phyloP scores from a whole-genome alignment of 2,797 vertebrate genomes.

The Sciurus vulgaris region DNA sequence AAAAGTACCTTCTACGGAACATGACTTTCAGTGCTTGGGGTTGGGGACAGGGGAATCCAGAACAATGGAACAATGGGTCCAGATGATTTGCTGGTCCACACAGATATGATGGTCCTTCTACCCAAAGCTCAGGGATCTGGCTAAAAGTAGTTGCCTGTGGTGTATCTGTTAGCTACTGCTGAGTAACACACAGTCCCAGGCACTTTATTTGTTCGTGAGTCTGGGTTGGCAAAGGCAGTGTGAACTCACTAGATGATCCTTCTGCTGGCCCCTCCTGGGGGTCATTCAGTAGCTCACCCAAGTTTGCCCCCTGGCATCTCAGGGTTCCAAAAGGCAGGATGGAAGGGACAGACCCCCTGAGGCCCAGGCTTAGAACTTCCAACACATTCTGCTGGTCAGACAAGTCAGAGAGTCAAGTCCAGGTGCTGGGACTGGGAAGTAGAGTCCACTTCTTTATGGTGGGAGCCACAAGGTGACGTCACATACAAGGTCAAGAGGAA shows the following conservation, averaged over 20 bases:
- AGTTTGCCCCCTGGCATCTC: background rate
- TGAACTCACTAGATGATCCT: background rate
- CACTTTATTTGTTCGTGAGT: background rate
- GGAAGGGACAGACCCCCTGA: background rate
- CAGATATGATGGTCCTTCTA: background rate
- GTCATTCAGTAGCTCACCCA: background rate
- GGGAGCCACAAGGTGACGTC: background rate
- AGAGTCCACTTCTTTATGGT: background rate
- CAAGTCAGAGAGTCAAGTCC: background rate
- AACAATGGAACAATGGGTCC: background rate
- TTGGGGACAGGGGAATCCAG: background rate
- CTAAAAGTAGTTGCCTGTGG: background rate
- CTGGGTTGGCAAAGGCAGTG: background rate
- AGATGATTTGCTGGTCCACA: background rate
- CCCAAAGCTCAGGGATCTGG: background rate
- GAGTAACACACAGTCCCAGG: background rate
- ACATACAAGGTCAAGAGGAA: background rate
- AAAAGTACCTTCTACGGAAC: background rate
- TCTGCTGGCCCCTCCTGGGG: background rate
- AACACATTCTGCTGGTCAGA: background rate
- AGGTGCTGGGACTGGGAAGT: background rate
- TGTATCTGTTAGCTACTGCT: background rate
- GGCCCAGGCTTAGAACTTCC: background rate
- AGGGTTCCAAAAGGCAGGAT: background rate
- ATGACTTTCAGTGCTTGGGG: background rate